Conservation (phyloP, 1,140 invertebrate species). For the Drosophila ambigua region DNA sequence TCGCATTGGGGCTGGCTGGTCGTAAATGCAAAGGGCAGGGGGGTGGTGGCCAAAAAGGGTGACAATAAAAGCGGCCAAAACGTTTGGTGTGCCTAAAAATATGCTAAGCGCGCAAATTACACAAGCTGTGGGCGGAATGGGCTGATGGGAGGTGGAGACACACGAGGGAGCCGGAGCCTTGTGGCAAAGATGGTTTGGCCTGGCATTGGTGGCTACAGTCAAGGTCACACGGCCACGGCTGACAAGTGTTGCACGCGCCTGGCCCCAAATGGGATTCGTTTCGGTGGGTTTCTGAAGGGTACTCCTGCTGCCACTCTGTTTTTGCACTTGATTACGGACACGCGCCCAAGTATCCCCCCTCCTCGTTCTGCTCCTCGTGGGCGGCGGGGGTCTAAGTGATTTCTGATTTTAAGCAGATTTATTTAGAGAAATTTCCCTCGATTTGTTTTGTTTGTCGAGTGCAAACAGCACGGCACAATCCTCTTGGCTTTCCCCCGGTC, state of each 20-base stretch:
- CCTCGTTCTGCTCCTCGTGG: slow-evolving; percentile 4
- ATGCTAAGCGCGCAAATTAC: slow-evolving; percentile 68
- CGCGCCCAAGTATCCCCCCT: slow-evolving; percentile 34
- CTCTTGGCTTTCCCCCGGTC: slow-evolving; percentile 5
- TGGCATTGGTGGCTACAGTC: slow-evolving; percentile 62
- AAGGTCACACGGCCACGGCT: slow-evolving; percentile 67
- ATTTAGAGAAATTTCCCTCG: slow-evolving; percentile 55
- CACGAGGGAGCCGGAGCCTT: slow-evolving; percentile 31
- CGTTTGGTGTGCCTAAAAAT: slow-evolving; percentile 53
- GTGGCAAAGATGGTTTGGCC: slow-evolving; percentile 23
- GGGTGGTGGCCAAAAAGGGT: slow-evolving; percentile 15
- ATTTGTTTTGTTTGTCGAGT: slow-evolving; percentile 53
- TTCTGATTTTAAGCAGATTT: slow-evolving; percentile 69
- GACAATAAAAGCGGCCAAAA: slow-evolving; percentile 54
- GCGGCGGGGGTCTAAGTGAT: slow-evolving; percentile 48
- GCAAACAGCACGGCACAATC: slow-evolving; percentile 22
- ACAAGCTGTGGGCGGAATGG: slow-evolving; percentile 9
- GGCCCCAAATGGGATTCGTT: slow-evolving; percentile 29
- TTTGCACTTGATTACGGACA: slow-evolving; percentile 72
- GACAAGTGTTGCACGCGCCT: slow-evolving; percentile 80
- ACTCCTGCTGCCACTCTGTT: slow-evolving; percentile 8
- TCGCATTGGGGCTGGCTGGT: slow-evolving; percentile 49
- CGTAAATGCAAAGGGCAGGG: slow-evolving; percentile 10
- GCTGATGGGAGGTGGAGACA: neutral
- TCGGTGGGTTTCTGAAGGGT: too few species aligned